Evolutionary conservation across 2,888 invertebrate genomes (phyloP), one percentile per base, ranked within the genome.

Genomic region (Isotomurus palustris): DNA sequence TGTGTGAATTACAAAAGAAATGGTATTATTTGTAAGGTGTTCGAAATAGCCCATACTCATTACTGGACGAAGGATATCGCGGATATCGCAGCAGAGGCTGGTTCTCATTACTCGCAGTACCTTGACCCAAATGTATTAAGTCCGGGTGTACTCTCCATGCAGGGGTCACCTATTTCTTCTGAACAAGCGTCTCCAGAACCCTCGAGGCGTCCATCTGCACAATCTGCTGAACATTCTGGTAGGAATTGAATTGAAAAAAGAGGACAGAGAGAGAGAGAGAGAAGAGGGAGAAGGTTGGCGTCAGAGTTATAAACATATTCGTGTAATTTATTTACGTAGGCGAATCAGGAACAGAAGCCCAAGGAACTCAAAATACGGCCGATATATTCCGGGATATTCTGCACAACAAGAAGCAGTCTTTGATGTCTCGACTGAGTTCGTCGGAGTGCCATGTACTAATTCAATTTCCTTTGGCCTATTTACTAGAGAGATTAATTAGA

Each of bases 31-130:
- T 14, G 36, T 19, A 93, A 95, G 77, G 81, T 97, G 67, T 86
- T 97, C 72, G 99, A 99, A 81, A 94, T 99, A 73, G 91, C 94
- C 2, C 97, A 99, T 76, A 99, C 99, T 0, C 97, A 99, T 77
- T 99, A 88, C 75, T 95, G 94, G 92, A 88, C 88, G 70, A 88
- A 90, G 73, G 92, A 92, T 74, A 75, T 90, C 8, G 79, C 82
- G 0, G 83, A 82, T 58, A 44, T 68, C 14, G 57, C 56, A 1
- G 60, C 60, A 19, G 69, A 69, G 8, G 60, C 64, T 27, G 54
- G 64, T 0, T 53, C 66, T 6, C 70, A 71, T 22, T 70, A 70
- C 47, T 66, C 70, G 0, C 70, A 71, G 38, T 71, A 60, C 40
- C 40, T 71, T 45, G 70, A 71, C 47, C 70, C 70, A 8, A 53